These are phyloP conservation scores for Chironomus tentans DNA, from an alignment of 2,888 invertebrate genomes.

Conservation along the genomic window DNA sequence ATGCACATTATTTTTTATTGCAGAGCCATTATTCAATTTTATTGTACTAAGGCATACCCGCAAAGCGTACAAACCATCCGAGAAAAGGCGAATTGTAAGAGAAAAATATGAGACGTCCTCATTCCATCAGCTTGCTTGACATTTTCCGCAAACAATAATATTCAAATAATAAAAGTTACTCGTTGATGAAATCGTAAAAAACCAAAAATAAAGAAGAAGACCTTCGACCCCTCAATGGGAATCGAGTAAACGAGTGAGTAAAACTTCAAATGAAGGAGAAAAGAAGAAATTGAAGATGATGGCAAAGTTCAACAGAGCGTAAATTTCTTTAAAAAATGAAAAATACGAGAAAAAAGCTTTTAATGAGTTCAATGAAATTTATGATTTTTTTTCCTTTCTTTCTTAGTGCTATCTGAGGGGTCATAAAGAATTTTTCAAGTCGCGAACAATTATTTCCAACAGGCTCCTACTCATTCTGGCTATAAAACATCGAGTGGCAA, in stretches of 20 bases:
- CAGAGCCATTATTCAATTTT: constrained; percentile 18
- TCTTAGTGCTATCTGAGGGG: not conserved
- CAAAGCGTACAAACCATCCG: not conserved
- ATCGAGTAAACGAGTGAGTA: not conserved
- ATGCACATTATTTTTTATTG: constrained; percentile 20
- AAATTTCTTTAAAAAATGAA: not conserved
- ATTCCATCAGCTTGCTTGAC: not conserved
- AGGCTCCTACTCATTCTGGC: not conserved
- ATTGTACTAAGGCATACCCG: not conserved
- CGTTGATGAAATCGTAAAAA: not conserved
- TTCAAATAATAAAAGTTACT: constrained; percentile 13
- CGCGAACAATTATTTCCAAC: constrained; percentile 7
- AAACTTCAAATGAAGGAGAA: not conserved
- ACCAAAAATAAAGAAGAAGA: not conserved
- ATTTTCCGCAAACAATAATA: constrained; percentile 11
- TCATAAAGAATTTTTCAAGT: not conserved
- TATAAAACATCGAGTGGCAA: not conserved
- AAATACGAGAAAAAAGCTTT: not conserved
- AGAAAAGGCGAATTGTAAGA: not conserved
- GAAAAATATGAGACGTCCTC: not conserved
- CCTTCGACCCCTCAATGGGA: not conserved
- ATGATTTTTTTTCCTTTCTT: not conserved
- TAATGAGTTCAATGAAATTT: constrained; percentile 25
- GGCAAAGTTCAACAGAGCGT: constrained; percentile 11
- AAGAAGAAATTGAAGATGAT: not conserved